Conservation (phyloP, 1,140 invertebrate species). For the Teleogryllus occipitalis region DNA sequence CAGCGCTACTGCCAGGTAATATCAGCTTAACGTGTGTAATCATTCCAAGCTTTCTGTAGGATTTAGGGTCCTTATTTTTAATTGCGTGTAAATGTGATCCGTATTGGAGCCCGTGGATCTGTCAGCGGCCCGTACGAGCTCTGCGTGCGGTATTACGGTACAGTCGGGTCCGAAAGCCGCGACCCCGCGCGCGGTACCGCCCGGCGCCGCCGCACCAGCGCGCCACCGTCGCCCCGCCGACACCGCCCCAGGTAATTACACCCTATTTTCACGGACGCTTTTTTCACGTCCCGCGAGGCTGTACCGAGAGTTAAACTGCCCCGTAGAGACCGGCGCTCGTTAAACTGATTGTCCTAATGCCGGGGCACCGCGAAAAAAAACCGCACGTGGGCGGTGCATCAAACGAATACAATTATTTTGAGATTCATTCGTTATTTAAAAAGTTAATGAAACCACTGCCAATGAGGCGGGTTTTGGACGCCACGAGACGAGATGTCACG, state of each 20-base stretch:
- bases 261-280: neutral
- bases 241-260: neutral
- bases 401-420: neutral
- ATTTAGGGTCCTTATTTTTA: constrained; percentile 23
- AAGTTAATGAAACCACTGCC: too few species aligned
- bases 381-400: neutral
- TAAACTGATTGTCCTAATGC: constrained; percentile 1
- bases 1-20: neutral
- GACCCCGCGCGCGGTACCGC: neutral
- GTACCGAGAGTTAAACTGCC: neutral
- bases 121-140: constrained; percentile 15
- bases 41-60: constrained; percentile 17
- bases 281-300: neutral
- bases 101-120: constrained; percentile 10
- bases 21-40: constrained; percentile 15
- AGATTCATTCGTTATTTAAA: neutral
- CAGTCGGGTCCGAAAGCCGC: neutral
- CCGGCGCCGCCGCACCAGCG: too few species aligned
- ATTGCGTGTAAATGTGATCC: constrained; percentile 24
- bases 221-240: too few species aligned
- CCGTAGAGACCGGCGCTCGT: neutral
- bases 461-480: too few species aligned
- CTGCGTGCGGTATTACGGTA: constrained; percentile 2
- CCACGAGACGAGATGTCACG: too few species aligned
- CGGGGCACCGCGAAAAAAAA: neutral